Conservation (phyloP, 2,888 invertebrate species). For the Dichetophora obliterata region DNA sequence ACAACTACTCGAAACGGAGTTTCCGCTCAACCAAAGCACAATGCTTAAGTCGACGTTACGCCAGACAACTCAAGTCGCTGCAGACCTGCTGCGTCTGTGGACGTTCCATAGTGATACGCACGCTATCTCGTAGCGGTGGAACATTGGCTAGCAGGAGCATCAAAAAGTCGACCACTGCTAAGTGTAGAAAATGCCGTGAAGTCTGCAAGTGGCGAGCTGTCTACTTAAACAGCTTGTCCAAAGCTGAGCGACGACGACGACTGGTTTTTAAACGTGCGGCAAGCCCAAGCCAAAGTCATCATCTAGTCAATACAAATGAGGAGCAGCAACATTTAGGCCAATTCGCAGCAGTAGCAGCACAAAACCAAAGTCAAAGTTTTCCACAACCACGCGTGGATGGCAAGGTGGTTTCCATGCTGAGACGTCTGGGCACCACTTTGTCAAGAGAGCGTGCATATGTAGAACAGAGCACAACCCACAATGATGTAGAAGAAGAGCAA, state of each 20-base stretch:
- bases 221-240: conserved; percentile 53
- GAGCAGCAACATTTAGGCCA: neutral
- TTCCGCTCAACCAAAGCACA: conserved; percentile 26
- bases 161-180: conserved; percentile 36
- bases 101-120: conserved; percentile 52
- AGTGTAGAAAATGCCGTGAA: conserved; percentile 58
- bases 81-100: conserved; percentile 58
- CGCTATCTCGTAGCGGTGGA: conserved; percentile 21
- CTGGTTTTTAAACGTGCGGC: conserved; percentile 10
- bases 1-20: conserved; percentile 24
- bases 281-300: conserved; percentile 42
- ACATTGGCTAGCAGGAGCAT: neutral
- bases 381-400: conserved; percentile 57
- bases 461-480: conserved; percentile 24
- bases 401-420: conserved; percentile 66
- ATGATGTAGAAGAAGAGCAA: neutral
- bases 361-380: conserved; percentile 20
- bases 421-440: conserved; percentile 65
- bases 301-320: conserved; percentile 44
- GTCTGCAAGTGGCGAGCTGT: conserved; percentile 54
- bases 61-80: conserved; percentile 50
- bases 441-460: conserved; percentile 52
- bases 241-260: conserved; percentile 46
- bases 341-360: neutral
- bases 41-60: conserved; percentile 34